Percentiles rank a stretch among this genome's conserved stretches.
Conservation (phyloP, 2,113 vertebrate species). For the Zosterops pallidus region DNA sequence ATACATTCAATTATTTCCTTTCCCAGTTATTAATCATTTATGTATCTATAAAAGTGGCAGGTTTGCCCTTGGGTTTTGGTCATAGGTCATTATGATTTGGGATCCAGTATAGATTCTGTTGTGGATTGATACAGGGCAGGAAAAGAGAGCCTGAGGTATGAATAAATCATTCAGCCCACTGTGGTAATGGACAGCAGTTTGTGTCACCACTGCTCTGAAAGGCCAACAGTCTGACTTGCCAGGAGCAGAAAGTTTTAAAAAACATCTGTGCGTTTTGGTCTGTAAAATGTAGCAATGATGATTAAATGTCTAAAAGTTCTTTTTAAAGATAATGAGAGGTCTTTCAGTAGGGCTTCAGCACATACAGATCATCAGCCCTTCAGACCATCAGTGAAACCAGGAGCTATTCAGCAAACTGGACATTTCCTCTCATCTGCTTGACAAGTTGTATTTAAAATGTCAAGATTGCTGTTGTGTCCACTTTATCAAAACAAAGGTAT, state of each 20-base stretch:
- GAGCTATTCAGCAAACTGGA: not conserved
- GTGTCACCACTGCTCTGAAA: not conserved
- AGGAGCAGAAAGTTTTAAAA: not conserved
- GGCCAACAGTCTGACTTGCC: not conserved
- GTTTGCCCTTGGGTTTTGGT: conserved; percentile 2
- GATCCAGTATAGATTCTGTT: not conserved
- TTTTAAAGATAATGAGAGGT: not conserved
- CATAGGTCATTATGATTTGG: not conserved
- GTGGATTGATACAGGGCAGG: not conserved
- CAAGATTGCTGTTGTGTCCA: not conserved
- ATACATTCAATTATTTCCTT: not conserved
- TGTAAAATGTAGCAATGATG: not conserved
- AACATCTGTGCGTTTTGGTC: not conserved
- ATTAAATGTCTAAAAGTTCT: not conserved
- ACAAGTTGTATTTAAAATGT: not conserved
- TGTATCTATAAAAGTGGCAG: not conserved
- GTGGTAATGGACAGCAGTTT: not conserved
- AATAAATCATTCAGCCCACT: conserved; percentile 17
- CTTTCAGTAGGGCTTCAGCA: not conserved
- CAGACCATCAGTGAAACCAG: not conserved
- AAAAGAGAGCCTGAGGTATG: not conserved
- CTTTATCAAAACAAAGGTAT: not conserved
- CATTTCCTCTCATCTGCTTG: not conserved
- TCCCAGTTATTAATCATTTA: not conserved
- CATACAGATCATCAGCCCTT: not conserved